These are phyloP conservation scores for Bradysia coprophila DNA, from an alignment of 1,140 invertebrate species.

Conservation along the genomic window DNA sequence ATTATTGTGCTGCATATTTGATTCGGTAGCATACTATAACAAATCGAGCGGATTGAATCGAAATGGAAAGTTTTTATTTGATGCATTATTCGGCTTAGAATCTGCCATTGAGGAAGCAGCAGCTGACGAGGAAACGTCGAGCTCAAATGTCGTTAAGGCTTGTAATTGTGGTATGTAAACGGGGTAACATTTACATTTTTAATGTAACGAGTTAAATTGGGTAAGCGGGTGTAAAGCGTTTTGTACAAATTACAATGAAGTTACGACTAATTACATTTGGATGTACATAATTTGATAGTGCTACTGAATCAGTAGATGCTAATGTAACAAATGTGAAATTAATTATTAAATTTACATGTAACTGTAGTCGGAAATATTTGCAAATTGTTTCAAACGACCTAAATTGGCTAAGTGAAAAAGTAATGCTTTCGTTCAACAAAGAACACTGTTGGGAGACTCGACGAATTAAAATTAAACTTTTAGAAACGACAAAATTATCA, in stretches of 20 bases:
- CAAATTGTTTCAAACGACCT: too few relatives aligned
- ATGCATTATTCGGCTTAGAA: background rate
- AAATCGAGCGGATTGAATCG: background rate
- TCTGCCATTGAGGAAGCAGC: background rate
- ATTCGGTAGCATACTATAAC: background rate
- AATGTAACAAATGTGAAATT: background rate
- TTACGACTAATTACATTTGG: background rate
- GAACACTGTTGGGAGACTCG: too few relatives aligned
- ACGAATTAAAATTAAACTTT: too few relatives aligned
- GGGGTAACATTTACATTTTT: background rate
- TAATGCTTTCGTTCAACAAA: too few relatives aligned
- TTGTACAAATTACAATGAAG: background rate
- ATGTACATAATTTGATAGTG: background rate
- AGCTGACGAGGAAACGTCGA: background rate
- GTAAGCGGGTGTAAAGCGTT: background rate
- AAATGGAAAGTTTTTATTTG: background rate
- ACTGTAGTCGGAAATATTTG: too few relatives aligned
- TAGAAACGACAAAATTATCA: too few relatives aligned
- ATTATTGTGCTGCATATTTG: background rate
- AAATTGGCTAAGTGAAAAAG: too few relatives aligned
- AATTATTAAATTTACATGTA: too few relatives aligned
- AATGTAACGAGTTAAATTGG: too few relatives aligned
- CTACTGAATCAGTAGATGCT: background rate
- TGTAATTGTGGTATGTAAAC: constrained; percentile 1
- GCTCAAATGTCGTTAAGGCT: background rate